Evolutionary conservation across 2,888 invertebrate genomes (phyloP).

Genomic region (Theretra japonica): DNA sequence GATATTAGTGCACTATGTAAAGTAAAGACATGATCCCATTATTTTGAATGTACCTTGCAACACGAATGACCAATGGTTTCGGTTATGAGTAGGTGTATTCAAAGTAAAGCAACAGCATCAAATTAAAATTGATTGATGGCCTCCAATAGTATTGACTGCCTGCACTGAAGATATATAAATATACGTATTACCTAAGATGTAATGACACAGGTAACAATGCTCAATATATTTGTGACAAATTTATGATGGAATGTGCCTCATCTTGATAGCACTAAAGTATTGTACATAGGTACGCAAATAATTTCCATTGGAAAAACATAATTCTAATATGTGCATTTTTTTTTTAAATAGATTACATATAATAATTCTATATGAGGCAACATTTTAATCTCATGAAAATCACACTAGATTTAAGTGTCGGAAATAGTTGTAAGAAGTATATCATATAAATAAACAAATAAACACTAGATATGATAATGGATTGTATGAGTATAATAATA

Average conservation of each 20-base stretch:
- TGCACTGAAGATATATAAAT: slow-evolving; percentile 44
- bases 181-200: slow-evolving; percentile 36
- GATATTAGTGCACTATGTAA: background rate
- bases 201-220: slow-evolving; percentile 46
- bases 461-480: background rate
- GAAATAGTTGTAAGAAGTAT: background rate
- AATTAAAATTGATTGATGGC: background rate
- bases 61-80: background rate
- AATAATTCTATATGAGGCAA: background rate
- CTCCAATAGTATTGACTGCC: slow-evolving; percentile 34
- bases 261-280: background rate
- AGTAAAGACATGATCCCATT: background rate
- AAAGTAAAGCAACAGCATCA: background rate
- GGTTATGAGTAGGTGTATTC: background rate
- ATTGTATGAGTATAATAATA: background rate
- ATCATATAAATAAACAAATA: background rate
- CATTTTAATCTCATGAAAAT: background rate
- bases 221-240: slow-evolving; percentile 10
- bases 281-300: background rate
- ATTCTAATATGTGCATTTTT: background rate
- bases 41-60: background rate
- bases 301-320: background rate
- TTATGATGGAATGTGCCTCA: background rate
- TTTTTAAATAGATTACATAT: background rate
- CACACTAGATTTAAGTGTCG: slow-evolving; percentile 10